A percentile compares a stretch with the other conserved stretches of the same genome.
Conservation (phyloP, 2,113 vertebrate species). For the Nothobranchius furzeri region DNA sequence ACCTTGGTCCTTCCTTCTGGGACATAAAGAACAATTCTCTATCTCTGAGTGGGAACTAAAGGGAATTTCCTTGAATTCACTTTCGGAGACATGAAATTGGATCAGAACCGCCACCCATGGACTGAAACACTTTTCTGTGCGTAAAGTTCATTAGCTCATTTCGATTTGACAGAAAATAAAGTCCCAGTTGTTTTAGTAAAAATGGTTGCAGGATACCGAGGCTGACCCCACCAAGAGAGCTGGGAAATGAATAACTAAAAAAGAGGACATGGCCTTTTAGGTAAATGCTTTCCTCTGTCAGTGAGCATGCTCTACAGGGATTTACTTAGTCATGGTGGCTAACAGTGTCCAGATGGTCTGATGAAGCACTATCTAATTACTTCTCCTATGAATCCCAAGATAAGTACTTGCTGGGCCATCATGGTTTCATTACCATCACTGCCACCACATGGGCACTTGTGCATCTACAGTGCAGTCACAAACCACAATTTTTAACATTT, state of each 20-base stretch:
- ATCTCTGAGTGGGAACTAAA: too few species aligned
- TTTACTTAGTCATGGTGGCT: slow-evolving; percentile 50
- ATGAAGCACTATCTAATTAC: slow-evolving; percentile 59
- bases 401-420: slow-evolving; percentile 7
- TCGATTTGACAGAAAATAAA: neutral
- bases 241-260: slow-evolving; percentile 1
- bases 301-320: slow-evolving; percentile 24
- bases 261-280: slow-evolving; percentile 43
- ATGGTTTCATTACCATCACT: slow-evolving; percentile 25
- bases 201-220: neutral
- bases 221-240: slow-evolving; percentile 1
- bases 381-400: slow-evolving; percentile 38
- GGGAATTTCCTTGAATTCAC: too few species aligned
- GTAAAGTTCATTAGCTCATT: neutral
- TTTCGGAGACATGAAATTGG: too few species aligned
- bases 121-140: neutral
- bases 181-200: too few species aligned
- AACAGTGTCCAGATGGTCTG: slow-evolving; percentile 52
- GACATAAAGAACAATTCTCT: too few species aligned
- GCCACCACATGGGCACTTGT: slow-evolving; percentile 40
- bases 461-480: slow-evolving; percentile 10
- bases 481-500: neutral
- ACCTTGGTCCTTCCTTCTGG: too few species aligned
- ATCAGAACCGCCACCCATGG: neutral
- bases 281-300: slow-evolving; percentile 13